These are phyloP conservation scores for Apodemus sylvaticus DNA, from an alignment of 2,113 vertebrate species.

Conservation along the genomic window DNA sequence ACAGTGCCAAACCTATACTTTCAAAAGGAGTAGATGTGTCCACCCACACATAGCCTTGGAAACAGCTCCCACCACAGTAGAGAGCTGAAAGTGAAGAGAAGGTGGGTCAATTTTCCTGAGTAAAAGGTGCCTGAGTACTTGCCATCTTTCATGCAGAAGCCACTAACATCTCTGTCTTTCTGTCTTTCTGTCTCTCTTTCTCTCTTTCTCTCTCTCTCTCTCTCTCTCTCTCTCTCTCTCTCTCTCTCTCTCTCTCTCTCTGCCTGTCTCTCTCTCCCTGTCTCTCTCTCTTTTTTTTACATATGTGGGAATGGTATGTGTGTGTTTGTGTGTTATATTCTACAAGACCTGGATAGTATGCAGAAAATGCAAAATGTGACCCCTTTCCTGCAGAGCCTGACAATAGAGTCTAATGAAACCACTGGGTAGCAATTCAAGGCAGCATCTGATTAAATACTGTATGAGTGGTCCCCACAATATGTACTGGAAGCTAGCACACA, in stretches of 20 bases:
- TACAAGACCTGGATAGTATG: not conserved
- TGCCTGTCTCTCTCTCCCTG: too few relatives aligned
- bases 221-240: too few relatives aligned
- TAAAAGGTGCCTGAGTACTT: not conserved
- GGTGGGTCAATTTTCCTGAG: not conserved
- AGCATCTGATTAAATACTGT: not conserved
- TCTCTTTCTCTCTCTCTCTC: too few relatives aligned
- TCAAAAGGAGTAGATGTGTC: not conserved
- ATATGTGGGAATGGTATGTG: not conserved
- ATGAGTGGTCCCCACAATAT: not conserved
- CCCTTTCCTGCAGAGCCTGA: not conserved
- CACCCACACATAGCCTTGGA: not conserved
- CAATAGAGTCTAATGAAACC: conserved; percentile 53
- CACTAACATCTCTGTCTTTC: not conserved
- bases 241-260: too few relatives aligned
- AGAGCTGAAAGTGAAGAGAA: not conserved
- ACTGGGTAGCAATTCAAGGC: conserved; percentile 30
- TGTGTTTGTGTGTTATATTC: not conserved
- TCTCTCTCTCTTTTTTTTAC: too few relatives aligned
- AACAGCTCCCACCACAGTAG: not conserved
- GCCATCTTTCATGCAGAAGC: not conserved
- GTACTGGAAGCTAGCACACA: not conserved
- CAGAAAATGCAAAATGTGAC: not conserved
- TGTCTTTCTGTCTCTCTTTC: too few relatives aligned
- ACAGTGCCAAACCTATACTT: not conserved